Evolutionary conservation across 23 tunicate species (phyloP), one percentile per base, ranked within the genome.

Genomic region (Pegea sp.): DNA sequence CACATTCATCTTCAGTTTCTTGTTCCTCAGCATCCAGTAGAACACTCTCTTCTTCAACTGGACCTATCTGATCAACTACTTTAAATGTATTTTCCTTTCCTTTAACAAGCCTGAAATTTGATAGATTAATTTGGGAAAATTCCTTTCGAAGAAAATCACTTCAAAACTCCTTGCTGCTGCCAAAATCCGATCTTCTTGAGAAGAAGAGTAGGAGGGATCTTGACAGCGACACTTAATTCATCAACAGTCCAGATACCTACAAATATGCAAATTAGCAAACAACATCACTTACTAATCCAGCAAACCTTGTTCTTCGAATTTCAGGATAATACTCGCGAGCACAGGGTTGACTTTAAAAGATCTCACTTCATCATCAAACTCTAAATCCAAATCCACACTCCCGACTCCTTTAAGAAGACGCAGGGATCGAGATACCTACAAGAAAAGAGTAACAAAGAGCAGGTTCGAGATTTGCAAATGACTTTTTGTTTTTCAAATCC

Each of bases 91-190:
- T n/a, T n/a, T n/a, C n/a, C n/a, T n/a, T n/a, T n/a, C n/a, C n/a
- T n/a, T n/a, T n/a, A n/a, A n/a, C n/a, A n/a, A n/a, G n/a, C n/a
- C n/a, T n/a, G n/a, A n/a, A n/a, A n/a, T n/a, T n/a, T n/a, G n/a
- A n/a, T n/a, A n/a, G n/a, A n/a, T n/a, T n/a, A n/a, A n/a, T n/a
- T n/a, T n/a, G n/a, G n/a, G n/a, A n/a, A n/a, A n/a, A n/a, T n/a
- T n/a, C n/a, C n/a, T n/a, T n/a, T n/a, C n/a, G n/a, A n/a, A n/a
- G n/a, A n/a, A n/a, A n/a, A n/a, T n/a, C 28, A 70, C 92, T 56
- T 73, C 2, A 84, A 42, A 21, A 84, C 56, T n/a, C 95, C 95
- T 48, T 67, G 95, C 52, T 84, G 95, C 5, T 63, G n/a, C 95
- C 95, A 84, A 33, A 42, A 84, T 3, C 48, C 49, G 54, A 84